Base-by-base conservation (phyloP, 2,888 invertebrate genomes). In the Drosophila kambysellisi region DNA sequence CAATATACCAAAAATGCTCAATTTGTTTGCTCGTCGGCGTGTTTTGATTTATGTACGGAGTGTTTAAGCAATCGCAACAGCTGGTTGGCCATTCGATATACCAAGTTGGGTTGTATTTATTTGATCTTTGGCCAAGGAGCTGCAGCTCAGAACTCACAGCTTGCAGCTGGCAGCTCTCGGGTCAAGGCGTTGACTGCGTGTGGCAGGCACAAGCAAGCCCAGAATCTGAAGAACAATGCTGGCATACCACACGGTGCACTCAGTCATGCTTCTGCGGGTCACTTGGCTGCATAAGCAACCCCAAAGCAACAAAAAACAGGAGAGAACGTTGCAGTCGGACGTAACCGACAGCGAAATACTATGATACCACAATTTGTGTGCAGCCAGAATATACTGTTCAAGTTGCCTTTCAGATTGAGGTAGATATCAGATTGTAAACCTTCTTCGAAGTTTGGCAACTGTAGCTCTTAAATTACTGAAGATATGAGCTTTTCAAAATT, bases 81-180 rank as follows among this genome's bases (percentile, higher is more conserved):
- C 89, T 87, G 89, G 74, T 87, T 81, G 73, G 76, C 74, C 84
- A 76, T 89, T 89, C 76, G 84, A 84, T 79, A 89, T 73, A 76
- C 68, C 81, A 59, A 72, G 32, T 50, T 30, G 53, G 32, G 30
- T 46, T 15, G 32, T 17, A 3, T 43, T 48, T 66, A 81, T 68
- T 67, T 78, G 86, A 78, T 86, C 78, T 75, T 61, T 66, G 74
- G 70, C 70, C 83, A 81, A 88, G 89, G 79, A 81, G 87, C 71
- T 78, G 81, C 46, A 52, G 53, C 59, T 68, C 64, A 73, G 73
- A 71, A 56, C 48, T 68, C 60, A 73, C 81, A 67, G 80, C 69
- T 70, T 70, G 76, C 56, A 51, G 30, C 62, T 35, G 71, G 73
- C 56, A 53, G 69, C 52, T 73, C 67, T 73, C 66, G 79, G 76